Evolutionary conservation across 2,113 vertebrate genomes (phyloP).

Genomic region (Atlantisia rogersi): DNA sequence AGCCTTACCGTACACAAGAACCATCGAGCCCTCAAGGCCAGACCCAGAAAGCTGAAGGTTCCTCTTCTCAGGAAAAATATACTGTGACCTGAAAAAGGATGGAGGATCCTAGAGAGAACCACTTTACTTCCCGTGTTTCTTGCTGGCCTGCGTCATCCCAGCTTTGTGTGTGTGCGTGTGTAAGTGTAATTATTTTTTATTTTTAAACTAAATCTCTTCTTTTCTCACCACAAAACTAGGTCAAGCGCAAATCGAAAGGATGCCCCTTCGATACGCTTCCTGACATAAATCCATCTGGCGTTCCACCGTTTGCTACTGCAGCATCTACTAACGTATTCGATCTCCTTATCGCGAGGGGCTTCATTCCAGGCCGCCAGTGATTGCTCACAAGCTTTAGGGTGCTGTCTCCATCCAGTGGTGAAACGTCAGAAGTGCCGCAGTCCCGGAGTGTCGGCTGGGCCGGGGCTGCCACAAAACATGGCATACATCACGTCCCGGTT

Average conservation of each 20-base stretch:
- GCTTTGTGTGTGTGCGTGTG: neutral
- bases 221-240: neutral
- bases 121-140: neutral
- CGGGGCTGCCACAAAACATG: neutral
- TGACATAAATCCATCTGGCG: neutral
- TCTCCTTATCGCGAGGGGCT: neutral
- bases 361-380: neutral
- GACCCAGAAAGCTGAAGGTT: neutral
- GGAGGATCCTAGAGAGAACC: neutral
- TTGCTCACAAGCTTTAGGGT: neutral
- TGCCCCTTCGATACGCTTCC: neutral
- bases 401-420: constrained; percentile 68
- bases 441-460: neutral
- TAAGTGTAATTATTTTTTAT: neutral
- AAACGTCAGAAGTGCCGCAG: neutral
- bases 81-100: neutral
- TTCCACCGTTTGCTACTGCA: neutral
- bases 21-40: neutral
- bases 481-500: neutral
- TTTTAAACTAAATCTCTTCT: neutral
- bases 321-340: neutral
- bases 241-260: neutral
- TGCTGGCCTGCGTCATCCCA: neutral
- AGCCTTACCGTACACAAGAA: neutral
- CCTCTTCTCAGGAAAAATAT: neutral